These are phyloP conservation scores for Conomelus anceps DNA, from an alignment of 2,888 invertebrate species.

Conservation along the genomic window DNA sequence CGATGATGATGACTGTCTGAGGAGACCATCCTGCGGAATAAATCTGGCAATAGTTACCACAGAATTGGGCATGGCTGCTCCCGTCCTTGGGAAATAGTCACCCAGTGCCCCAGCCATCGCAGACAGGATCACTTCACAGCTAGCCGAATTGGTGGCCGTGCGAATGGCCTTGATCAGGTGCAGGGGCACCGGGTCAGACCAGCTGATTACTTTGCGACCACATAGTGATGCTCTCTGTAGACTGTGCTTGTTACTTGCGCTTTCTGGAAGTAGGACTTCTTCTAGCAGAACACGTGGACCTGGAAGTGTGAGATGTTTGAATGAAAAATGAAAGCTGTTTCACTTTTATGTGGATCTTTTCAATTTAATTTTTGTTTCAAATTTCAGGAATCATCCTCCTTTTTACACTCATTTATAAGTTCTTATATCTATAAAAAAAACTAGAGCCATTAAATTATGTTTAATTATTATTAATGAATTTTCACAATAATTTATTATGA, in stretches of 20 bases:
- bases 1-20: conserved; percentile 47
- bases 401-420: no score
- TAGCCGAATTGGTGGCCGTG: conserved; percentile 52
- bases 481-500: no score
- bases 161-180: conserved; percentile 53
- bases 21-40: conserved; percentile 51
- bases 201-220: conserved; percentile 60
- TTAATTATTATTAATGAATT: no score
- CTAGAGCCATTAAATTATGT: no score
- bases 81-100: conserved; percentile 47
- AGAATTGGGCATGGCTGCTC: conserved; percentile 45
- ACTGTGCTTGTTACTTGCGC: conserved; percentile 40
- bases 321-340: background rate
- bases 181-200: conserved; percentile 59
- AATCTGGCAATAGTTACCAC: conserved; percentile 59
- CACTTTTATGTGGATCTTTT: no score
- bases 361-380: no score
- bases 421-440: no score
- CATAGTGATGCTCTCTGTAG: conserved; percentile 59
- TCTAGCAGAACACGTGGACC: conserved; percentile 49
- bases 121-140: conserved; percentile 53
- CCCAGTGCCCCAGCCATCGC: conserved; percentile 58
- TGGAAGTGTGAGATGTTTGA: conserved; percentile 20
- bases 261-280: conserved; percentile 52
- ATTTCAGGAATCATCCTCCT: no score